Percentiles rank a stretch among this genome's conserved stretches.
phyloP scores from a whole-genome alignment of 1,140 invertebrate species.

The Apolygus lucorum region DNA sequence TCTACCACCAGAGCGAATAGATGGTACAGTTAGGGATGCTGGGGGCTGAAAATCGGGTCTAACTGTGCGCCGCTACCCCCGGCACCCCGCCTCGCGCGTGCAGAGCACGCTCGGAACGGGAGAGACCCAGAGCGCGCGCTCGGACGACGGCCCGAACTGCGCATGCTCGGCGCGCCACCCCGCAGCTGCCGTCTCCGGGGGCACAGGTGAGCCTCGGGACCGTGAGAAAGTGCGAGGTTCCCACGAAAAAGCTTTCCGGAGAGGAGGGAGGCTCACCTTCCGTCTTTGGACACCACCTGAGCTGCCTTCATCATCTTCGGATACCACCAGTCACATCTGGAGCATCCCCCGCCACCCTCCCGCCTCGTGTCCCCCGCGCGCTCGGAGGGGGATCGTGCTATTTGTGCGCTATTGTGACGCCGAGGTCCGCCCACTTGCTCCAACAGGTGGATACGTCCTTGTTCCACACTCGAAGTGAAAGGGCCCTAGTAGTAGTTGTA shows the following conservation, averaged over 20 bases:
- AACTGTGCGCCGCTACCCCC: background rate
- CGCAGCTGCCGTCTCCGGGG: background rate
- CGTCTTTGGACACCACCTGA: background rate
- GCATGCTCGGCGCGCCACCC: background rate
- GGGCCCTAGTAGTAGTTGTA: no score
- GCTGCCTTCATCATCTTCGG: background rate
- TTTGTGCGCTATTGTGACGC: background rate
- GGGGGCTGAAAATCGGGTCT: background rate
- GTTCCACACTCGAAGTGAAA: no score
- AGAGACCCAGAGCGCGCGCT: background rate
- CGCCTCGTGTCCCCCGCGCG: background rate
- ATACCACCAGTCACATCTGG: background rate
- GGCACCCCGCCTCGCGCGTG: background rate
- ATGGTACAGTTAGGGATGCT: background rate
- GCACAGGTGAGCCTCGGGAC: background rate
- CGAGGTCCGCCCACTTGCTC: background rate
- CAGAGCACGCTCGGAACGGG: background rate
- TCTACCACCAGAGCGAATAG: background rate
- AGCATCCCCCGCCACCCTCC: background rate
- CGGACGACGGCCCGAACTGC: background rate
- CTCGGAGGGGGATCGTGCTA: background rate
- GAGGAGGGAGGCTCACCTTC: background rate
- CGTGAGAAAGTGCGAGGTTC: background rate
- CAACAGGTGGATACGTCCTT: background rate
- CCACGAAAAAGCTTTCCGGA: background rate